Evolutionary conservation across 2,113 vertebrate genomes (phyloP), one percentile per base, ranked within the genome.

Genomic region (Tetrao urogallus): DNA sequence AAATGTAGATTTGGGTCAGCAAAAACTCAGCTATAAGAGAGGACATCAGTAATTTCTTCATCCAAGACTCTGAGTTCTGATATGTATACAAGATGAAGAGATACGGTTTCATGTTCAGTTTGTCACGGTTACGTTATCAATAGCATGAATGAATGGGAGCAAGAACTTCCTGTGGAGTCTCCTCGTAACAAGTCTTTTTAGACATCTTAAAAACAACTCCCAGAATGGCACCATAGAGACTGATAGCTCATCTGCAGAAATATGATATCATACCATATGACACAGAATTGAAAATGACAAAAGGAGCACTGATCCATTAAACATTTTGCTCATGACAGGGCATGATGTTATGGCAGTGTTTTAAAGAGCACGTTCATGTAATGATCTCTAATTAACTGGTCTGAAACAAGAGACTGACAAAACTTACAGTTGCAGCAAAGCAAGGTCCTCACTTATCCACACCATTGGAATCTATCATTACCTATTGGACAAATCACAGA

Each of bases 341-440:
- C 72, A 75, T 0, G 24, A 57, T 43, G 43, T 75, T 72, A 86
- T 15, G 50, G 72, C 24, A 78, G 32, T 65, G 56, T 77, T 75
- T 84, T 65, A 93, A 95, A 88, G 48, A 75, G 73, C 38, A 92
- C 75, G 81, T 72, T 94, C 32, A 65, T 28, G 43, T 79, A 93
- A 79, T 79, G 57, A 54, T 13, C 18, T 75, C 70, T 88, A 71
- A 95, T 83, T 95, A 88, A 86, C 47, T 82, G 76, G 28, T 57
- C 43, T 86, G 81, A 92, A 90, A 82, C 27, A 78, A 73, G 63
- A 90, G 77, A 78, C 8, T 79, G 52, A 86, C 24, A 87, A 77
- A 93, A 90, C 16, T 82, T 66, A 47, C 0, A 1, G 50, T 4
- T 75, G 27, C 32, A 85, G 54, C 43, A 70, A 73, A 82, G 74